Base-by-base conservation (phyloP, 2,888 invertebrate genomes). In the Lithophane leautieri region DNA sequence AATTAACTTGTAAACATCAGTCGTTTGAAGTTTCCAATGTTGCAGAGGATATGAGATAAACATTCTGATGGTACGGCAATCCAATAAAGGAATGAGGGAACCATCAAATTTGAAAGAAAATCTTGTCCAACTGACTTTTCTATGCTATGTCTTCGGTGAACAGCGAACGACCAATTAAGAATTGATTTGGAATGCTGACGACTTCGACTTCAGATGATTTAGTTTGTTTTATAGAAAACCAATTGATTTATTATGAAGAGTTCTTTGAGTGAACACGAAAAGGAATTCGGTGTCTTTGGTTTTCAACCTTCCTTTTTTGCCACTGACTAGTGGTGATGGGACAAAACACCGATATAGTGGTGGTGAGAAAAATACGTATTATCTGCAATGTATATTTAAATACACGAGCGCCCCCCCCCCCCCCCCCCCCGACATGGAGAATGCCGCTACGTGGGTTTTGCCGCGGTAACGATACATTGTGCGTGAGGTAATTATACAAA, bases 81-180 rank as follows among this genome's bases (percentile, higher is more conserved):
- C 22, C 3, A 81, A 80, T 73, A 80, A 84, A 84, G 65, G 16
- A 80, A 73, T 73, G 50, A 65, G 25, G 42, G 25, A 58, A 50
- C 56, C 25, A 44, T 44, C 16, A 28, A 69, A 42, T 54, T 34
- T n/a, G 1, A 68, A 44, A 58, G 44, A 54, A 60, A 81, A 81
- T 60, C 6, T 65, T 81, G 34, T 74, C 40, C 0, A 12, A 81
- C 88, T 72, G 76, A 62, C 62, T 16, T 65, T 60, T 22, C 40
- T 84, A 79, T 22, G 16, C 86, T 87, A 11, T 72, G 67, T 61
- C n/a, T 9, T 14, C 63, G 34, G 44, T 25, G 72, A 70, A 75
- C 60, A 70, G 78, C 79, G 65, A 80, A 76, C 85, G 86, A 85
- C 88, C 87, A 90, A 91, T 91, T 89, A 91, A 86, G 82, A 82